These are phyloP conservation scores for Diadumene lineata DNA, from an alignment of 92 coral and sea anemone species.

Conservation along the genomic window DNA sequence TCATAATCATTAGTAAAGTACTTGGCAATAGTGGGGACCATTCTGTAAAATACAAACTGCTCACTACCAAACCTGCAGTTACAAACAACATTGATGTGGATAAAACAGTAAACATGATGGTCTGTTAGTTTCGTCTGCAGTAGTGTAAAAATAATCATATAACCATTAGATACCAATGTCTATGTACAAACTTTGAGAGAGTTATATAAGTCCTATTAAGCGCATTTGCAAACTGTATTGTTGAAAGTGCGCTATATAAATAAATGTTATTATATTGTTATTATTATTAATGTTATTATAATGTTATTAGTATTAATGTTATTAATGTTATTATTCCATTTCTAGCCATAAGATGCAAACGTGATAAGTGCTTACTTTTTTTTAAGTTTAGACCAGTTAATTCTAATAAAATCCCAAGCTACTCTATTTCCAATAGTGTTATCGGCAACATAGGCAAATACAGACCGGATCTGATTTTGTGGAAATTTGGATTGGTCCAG, in stretches of 20 bases:
- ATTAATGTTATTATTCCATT: no score
- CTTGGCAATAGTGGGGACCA: conserved; percentile 46
- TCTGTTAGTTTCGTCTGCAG: no score
- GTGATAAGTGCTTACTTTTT: conserved; percentile 32
- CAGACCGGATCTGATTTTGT: conserved; percentile 23
- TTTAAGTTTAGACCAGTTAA: conserved; percentile 36
- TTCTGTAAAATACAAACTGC: conserved; percentile 23
- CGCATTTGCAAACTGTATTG: no score
- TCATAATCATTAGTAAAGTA: conserved; percentile 62
- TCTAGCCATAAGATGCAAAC: not conserved
- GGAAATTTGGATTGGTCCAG: conserved; percentile 48
- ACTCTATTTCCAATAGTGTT: conserved; percentile 60
- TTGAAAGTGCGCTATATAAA: no score
- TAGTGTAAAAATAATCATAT: not conserved
- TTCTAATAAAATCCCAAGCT: conserved; percentile 63
- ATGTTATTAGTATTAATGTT: no score
- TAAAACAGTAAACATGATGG: conserved; percentile 4
- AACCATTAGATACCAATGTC: not conserved
- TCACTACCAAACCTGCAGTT: conserved; percentile 75
- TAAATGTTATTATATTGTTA: no score
- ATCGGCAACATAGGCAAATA: conserved; percentile 34
- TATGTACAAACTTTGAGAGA: no score
- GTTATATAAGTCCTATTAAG: no score
- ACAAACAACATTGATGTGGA: not conserved
- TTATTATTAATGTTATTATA: no score